Evolutionary conservation across 2,888 invertebrate species (phyloP), one percentile per base, ranked within the genome.

Genomic region (Tetragnatha montana): DNA sequence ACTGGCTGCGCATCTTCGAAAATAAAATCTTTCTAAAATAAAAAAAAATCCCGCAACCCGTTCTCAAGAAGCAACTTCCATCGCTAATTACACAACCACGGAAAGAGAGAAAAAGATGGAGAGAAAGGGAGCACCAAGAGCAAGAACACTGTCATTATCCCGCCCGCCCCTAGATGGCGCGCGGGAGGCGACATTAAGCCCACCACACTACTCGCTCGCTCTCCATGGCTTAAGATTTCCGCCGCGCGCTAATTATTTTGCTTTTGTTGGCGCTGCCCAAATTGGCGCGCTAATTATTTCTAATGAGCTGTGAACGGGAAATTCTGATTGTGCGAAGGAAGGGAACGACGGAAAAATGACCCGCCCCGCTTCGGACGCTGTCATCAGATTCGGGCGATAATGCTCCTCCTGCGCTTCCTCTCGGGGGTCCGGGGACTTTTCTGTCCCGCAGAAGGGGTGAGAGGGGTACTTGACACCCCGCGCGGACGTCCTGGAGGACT

Each of bases 251-350:
- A 82, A 87, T 82, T 90, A 83, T 87, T 90, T 90, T 87, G 87
- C 89, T 81, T 90, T 86, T 81, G 82, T 76, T 76, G 21, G 82
- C 70, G 81, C 78, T 22, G 50, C 82, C 35, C 82, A 82, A 90
- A 90, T 90, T 87, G 86, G 89, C 87, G 74, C 82, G 79, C 89
- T 90, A 90, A 90, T 90, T 90, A 90, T 87, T 90, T 90, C 89
- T 90, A 86, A 90, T 90, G 89, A 87, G 89, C 89, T 78, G 22
- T 81, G 76, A 86, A 90, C 82, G 82, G 89, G 89, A 90, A 90
- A 74, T 82, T 69, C 78, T 87, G 89, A 90, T 90, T 90, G 86
- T 82, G 87, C 75, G 68, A 84, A 68, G 69, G 75, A 21, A 84
- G 73, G 69, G 75, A 21, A 76, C 81, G 82, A 76, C 81, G 82